Percentiles rank a stretch among this genome's conserved stretches.
These are phyloP conservation scores for Diglossa cyanea DNA, from an alignment of 2,797 vertebrate species.

Conservation along the genomic window DNA sequence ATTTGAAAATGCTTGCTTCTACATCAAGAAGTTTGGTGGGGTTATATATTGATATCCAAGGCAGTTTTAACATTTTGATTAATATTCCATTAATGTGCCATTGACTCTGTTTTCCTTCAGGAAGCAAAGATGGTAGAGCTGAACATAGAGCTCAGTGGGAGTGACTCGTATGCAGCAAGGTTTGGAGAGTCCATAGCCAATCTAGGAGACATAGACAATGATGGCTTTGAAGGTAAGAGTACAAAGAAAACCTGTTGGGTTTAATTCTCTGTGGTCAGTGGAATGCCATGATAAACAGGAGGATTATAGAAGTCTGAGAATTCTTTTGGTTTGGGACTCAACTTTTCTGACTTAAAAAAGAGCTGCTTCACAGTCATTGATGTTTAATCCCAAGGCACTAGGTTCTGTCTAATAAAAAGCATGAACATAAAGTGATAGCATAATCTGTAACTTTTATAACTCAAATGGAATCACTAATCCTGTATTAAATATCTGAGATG, in stretches of 20 bases:
- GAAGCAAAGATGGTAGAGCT: slow-evolving; percentile 83
- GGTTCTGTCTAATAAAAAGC: background rate
- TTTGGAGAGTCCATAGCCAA: slow-evolving; percentile 90
- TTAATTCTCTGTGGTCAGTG: background rate
- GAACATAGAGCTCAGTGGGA: slow-evolving; percentile 81
- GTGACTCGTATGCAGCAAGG: slow-evolving; percentile 85
- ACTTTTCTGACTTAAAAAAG: background rate
- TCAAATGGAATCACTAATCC: background rate
- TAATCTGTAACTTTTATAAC: background rate
- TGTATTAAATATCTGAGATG: background rate
- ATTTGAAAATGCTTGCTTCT: background rate
- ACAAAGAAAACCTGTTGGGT: background rate
- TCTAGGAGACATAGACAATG: slow-evolving; percentile 94
- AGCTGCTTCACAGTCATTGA: background rate
- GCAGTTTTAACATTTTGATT: background rate
- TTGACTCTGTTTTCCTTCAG: slow-evolving; percentile 41
- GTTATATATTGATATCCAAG: background rate
- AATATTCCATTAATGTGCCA: background rate
- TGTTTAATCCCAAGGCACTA: background rate
- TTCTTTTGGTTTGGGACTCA: background rate
- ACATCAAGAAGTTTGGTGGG: background rate
- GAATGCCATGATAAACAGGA: background rate
- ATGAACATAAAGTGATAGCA: background rate
- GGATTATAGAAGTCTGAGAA: background rate
- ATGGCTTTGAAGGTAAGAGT: slow-evolving; percentile 89